A percentile compares a stretch with the other conserved stretches of the same genome.
Conservation (phyloP, 2,113 vertebrate genomes). For the Trinectes maculatus region DNA sequence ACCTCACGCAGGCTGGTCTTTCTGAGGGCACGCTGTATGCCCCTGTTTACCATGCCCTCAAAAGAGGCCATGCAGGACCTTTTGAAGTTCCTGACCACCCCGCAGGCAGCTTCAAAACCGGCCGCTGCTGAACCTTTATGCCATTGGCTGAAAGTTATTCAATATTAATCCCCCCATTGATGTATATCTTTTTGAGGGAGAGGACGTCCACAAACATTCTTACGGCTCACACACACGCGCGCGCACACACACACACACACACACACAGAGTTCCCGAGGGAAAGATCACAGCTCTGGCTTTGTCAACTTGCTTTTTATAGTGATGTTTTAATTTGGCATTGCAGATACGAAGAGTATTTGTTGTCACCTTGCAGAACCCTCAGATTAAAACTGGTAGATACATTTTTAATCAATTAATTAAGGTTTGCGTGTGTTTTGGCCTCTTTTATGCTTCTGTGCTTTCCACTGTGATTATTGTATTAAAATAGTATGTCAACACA, state of each 20-base stretch:
- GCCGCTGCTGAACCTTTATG: conserved; percentile 75
- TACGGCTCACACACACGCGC: conserved; percentile 41
- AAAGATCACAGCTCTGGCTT: conserved; percentile 40
- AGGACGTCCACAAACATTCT: conserved; percentile 56
- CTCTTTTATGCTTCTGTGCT: conserved; percentile 20
- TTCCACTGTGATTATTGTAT: conserved; percentile 16
- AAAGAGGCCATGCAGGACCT: conserved; percentile 61
- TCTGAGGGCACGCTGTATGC: conserved; percentile 55
- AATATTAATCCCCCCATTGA: conserved; percentile 78
- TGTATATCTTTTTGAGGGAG: conserved; percentile 66
- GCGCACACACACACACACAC: no score
- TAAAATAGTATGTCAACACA: conserved; percentile 3
- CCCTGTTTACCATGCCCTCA: conserved; percentile 67
- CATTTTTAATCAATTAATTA: conserved; percentile 19
- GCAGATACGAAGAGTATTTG: conserved; percentile 7
- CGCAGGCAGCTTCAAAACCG: conserved; percentile 71
- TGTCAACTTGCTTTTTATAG: conserved; percentile 38
- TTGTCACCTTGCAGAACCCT: conserved; percentile 11
- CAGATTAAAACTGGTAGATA: conserved; percentile 20
- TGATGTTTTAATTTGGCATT: conserved; percentile 51
- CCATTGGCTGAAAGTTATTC: conserved; percentile 77
- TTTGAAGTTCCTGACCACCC: conserved; percentile 77
- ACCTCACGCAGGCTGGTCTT: conserved; percentile 60
- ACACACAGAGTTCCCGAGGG: conserved; percentile 50
- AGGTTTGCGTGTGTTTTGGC: conserved; percentile 36